Conservation (phyloP, 2,888 invertebrate genomes). For the Lasius fuliginosus region DNA sequence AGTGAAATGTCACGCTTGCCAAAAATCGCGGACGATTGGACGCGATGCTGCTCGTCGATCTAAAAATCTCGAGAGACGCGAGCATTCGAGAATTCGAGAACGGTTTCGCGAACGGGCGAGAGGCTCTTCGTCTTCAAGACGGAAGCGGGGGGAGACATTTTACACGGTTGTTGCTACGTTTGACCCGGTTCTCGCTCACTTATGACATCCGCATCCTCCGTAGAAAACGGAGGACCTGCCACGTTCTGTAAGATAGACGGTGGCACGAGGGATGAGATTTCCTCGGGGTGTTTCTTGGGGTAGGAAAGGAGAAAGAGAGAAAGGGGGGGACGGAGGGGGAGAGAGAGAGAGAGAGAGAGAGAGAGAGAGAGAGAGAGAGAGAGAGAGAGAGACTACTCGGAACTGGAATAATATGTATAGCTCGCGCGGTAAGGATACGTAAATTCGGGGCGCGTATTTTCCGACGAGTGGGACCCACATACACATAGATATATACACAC, state of each 20-base stretch:
- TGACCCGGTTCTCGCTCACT: conserved; percentile 64
- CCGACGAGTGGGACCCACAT: background rate
- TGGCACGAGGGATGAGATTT: conserved; percentile 53
- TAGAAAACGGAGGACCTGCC: conserved; percentile 40
- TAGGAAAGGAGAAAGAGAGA: background rate
- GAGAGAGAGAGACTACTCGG: background rate
- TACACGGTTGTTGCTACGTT: conserved; percentile 52
- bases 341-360: background rate
- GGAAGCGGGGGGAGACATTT: conserved; percentile 37
- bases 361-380: background rate
- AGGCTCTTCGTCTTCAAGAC: conserved; percentile 12
- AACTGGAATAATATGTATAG: conserved; percentile 56
- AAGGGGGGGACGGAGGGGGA: background rate
- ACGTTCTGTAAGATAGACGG: conserved; percentile 53
- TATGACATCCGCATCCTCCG: conserved; percentile 53
- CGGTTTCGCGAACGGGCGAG: conserved; percentile 2
- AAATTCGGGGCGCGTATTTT: conserved; percentile 47
- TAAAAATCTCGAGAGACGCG: conserved; percentile 21
- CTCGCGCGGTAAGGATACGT: conserved; percentile 44
- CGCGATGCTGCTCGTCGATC: background rate
- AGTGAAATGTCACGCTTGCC: background rate
- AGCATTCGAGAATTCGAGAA: background rate
- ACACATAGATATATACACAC: background rate
- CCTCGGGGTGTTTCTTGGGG: conserved; percentile 24
- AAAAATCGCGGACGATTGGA: conserved; percentile 12